A percentile compares a stretch with the other conserved stretches of the same genome.
Evolutionary conservation across 2,113 vertebrate genomes (phyloP).

Genomic region (Arvicanthis niloticus): DNA sequence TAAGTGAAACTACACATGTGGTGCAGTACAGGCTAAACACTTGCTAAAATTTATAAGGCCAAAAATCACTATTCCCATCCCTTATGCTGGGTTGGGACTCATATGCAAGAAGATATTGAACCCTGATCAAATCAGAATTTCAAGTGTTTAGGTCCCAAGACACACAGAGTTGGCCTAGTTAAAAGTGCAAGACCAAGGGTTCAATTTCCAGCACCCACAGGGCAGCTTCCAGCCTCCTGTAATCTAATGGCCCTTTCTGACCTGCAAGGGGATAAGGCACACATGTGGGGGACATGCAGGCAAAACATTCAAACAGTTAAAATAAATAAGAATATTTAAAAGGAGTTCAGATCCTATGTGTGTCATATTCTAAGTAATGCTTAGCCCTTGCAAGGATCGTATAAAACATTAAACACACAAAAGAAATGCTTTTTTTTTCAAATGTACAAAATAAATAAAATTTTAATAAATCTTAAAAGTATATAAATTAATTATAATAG

Average conservation of each 20-base stretch:
- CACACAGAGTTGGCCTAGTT: not conserved
- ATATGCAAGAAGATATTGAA: slow-evolving; percentile 39
- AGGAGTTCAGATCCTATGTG: slow-evolving; percentile 46
- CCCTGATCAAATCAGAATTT: slow-evolving; percentile 10
- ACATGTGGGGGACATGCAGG: not conserved
- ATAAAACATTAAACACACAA: slow-evolving; percentile 50
- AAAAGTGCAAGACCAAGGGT: not conserved
- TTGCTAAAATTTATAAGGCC: not conserved
- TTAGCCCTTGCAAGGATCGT: slow-evolving; percentile 52
- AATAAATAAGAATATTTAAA: not conserved
- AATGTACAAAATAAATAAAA: not conserved
- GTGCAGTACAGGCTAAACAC: not conserved
- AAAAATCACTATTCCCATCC: slow-evolving; percentile 22
- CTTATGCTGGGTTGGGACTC: slow-evolving; percentile 50
- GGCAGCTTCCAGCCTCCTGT: not conserved
- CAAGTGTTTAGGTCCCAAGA: slow-evolving; percentile 41
- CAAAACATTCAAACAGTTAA: not conserved
- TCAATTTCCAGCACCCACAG: not conserved
- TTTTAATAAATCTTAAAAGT: slow-evolving; percentile 24
- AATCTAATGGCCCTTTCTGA: not conserved
- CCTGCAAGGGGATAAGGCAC: not conserved
- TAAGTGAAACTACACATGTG: not conserved
- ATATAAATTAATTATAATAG: not conserved
- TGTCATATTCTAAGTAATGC: slow-evolving; percentile 68
- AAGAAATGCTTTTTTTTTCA: slow-evolving; percentile 27